phyloP scores from a whole-genome alignment of 1,140 invertebrate genomes.

The Nomia melanderi region DNA sequence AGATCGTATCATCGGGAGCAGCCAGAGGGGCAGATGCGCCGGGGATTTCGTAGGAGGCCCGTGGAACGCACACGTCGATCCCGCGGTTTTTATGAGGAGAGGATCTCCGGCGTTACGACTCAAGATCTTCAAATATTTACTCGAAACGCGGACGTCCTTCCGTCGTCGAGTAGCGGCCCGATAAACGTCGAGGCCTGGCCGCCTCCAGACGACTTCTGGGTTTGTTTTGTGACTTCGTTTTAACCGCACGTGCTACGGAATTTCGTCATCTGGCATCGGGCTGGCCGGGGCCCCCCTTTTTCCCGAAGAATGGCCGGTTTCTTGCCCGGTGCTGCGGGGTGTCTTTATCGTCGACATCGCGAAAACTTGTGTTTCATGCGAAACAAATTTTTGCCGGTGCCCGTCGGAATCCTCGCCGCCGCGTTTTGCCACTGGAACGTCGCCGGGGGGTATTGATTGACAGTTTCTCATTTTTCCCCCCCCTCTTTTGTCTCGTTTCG shows the following conservation, averaged over 20 bases:
- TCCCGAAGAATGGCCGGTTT: constrained; percentile 44
- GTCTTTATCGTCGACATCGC: constrained; percentile 35
- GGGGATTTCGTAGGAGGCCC: constrained; percentile 54
- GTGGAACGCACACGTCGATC: constrained; percentile 64
- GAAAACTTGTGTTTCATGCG: constrained; percentile 23
- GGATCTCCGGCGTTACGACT: constrained; percentile 65
- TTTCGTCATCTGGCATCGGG: constrained; percentile 76
- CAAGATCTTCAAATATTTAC: constrained; percentile 74
- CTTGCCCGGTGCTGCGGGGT: constrained; percentile 23
- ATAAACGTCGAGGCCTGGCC: constrained; percentile 64
- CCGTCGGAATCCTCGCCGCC: no score
- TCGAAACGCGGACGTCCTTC: constrained; percentile 72
- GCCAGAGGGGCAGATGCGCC: constrained; percentile 40
- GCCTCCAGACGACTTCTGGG: constrained; percentile 66
- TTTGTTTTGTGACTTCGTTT: constrained; percentile 67
- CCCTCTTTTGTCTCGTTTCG: no score
- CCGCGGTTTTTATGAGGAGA: constrained; percentile 68
- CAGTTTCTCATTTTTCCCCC: no score
- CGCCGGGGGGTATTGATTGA: neutral
- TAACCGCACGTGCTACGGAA: constrained; percentile 67
- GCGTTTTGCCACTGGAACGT: neutral
- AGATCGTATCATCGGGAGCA: neutral
- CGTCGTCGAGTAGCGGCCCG: constrained; percentile 70
- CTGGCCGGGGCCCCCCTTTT: constrained; percentile 57
- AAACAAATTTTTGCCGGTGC: neutral